phyloP scores from a whole-genome alignment of 2,113 vertebrate species.

The Protobothrops mucrosquamatus region DNA sequence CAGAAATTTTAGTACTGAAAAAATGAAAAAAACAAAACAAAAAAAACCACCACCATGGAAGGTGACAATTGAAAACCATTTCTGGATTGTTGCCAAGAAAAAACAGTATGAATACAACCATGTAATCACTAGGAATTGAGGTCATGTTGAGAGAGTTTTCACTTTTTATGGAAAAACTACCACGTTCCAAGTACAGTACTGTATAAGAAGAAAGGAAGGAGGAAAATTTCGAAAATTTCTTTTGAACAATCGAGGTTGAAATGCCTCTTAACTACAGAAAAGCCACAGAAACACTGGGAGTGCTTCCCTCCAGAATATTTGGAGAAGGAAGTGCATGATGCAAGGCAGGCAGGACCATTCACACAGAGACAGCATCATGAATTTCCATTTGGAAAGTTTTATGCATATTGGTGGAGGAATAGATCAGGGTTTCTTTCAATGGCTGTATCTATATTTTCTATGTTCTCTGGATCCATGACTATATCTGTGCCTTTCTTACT shows the following conservation, averaged over 20 bases:
- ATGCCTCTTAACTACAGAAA: neutral
- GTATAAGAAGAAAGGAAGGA: neutral
- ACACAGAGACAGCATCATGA: neutral
- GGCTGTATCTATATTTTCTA: neutral
- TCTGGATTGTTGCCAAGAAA: neutral
- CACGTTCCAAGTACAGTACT: neutral
- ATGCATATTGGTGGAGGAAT: neutral
- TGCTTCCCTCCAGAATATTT: neutral
- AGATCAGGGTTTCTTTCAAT: neutral
- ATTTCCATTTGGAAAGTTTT: neutral
- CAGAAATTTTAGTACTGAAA: neutral
- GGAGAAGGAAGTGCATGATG: neutral
- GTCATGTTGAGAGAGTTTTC: neutral
- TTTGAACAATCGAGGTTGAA: neutral
- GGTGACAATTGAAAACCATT: neutral
- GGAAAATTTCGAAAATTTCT: neutral
- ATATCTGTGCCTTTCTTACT: neutral
- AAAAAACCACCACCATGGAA: neutral
- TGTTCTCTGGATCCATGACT: neutral
- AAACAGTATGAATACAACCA: neutral
- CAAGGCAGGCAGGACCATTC: neutral
- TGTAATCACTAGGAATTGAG: neutral
- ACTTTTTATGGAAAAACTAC: neutral
- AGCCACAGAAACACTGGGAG: neutral
- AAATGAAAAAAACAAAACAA: neutral